Evolutionary conservation across 2,888 invertebrate genomes (phyloP).

Genomic region (Brachylomia viminalis): DNA sequence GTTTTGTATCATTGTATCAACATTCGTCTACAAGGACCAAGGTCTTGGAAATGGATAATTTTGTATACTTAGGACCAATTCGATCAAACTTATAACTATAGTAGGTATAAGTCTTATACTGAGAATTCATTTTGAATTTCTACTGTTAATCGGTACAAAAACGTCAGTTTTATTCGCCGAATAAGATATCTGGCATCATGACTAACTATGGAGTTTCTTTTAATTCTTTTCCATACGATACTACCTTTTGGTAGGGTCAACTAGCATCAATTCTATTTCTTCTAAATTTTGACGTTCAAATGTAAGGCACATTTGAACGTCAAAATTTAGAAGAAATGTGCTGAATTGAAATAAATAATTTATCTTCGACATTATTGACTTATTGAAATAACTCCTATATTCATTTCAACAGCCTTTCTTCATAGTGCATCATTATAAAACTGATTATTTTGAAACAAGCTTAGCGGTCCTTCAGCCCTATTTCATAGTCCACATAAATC

Average conservation of each 20-base stretch:
- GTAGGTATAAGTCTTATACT: no score
- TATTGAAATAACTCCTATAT: neutral
- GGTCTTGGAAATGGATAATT: neutral
- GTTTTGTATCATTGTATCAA: neutral
- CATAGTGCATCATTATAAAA: neutral
- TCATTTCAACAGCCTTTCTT: neutral
- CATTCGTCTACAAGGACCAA: neutral
- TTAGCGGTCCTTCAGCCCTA: neutral
- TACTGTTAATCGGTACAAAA: no score
- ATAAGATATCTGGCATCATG: no score
- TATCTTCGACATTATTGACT: neutral
- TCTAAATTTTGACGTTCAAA: neutral
- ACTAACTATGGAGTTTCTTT: neutral
- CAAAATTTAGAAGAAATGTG: no score
- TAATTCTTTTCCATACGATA: neutral
- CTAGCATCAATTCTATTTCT: neutral
- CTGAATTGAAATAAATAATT: neutral
- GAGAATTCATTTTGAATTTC: no score
- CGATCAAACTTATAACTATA: no score
- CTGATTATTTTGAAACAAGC: neutral
- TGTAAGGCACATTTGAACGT: no score
- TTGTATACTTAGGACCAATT: neutral
- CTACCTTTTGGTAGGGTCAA: neutral
- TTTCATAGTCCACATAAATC: conserved; percentile 26
- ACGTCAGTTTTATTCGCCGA: no score